A percentile compares a stretch with the other conserved stretches of the same genome.
These are phyloP conservation scores for Eilema caniola DNA, from an alignment of 2,888 invertebrate genomes.

Conservation along the genomic window DNA sequence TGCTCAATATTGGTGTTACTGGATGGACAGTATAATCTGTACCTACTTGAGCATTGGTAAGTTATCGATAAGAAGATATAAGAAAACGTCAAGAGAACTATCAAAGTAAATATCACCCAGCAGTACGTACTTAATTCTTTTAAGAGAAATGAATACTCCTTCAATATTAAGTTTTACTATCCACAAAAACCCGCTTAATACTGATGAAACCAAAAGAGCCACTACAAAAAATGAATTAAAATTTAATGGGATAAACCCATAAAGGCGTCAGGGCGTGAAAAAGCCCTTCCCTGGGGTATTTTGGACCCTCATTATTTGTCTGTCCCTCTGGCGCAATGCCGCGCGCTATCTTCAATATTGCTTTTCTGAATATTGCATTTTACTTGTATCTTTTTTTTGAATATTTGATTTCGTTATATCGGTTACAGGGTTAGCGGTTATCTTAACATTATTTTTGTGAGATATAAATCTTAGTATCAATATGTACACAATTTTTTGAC, in stretches of 20 bases:
- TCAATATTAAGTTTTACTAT: neutral
- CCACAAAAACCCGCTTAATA: slow-evolving; percentile 27
- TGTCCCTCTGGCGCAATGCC: slow-evolving; percentile 62
- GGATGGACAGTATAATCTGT: too few relatives aligned
- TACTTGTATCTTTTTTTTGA: slow-evolving; percentile 57
- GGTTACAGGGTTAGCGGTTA: slow-evolving; percentile 26
- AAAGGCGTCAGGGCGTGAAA: slow-evolving; percentile 63
- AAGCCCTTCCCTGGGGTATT: slow-evolving; percentile 59
- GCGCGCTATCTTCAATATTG: slow-evolving; percentile 58
- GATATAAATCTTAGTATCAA: slow-evolving; percentile 15
- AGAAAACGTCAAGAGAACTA: neutral
- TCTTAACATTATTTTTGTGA: slow-evolving; percentile 29
- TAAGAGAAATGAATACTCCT: neutral
- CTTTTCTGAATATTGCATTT: slow-evolving; percentile 61
- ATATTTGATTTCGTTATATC: slow-evolving; percentile 58
- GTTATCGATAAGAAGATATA: neutral
- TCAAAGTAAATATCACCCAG: neutral
- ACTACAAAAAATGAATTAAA: slow-evolving; percentile 63
- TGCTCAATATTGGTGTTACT: too few relatives aligned
- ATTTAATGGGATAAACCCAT: slow-evolving; percentile 68
- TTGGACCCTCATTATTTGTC: slow-evolving; percentile 67
- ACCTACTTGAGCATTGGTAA: neutral
- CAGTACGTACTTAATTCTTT: neutral
- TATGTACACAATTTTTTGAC: slow-evolving; percentile 4
- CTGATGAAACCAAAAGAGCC: slow-evolving; percentile 28